Conservation (phyloP, 2,888 invertebrate species). For the Agrypnus murinus region DNA sequence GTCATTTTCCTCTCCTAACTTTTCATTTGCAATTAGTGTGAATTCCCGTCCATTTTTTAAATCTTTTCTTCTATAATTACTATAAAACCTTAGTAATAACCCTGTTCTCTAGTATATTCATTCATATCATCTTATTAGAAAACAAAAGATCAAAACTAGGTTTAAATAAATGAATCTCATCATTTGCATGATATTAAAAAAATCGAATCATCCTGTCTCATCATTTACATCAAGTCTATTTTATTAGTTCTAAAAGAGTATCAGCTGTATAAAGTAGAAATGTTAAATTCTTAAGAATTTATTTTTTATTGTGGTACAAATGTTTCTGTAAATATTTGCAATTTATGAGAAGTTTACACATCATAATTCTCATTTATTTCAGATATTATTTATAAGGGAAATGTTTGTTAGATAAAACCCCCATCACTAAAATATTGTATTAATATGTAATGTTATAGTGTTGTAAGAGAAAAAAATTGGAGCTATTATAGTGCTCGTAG, state of each 20-base stretch:
- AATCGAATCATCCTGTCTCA: too few relatives aligned
- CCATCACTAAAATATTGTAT: slow-evolving; percentile 10
- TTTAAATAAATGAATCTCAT: too few relatives aligned
- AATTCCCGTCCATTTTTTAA: slow-evolving; percentile 29
- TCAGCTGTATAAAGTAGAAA: slow-evolving; percentile 42
- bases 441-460: slow-evolving; percentile 34
- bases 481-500: slow-evolving; percentile 59
- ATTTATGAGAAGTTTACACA: neutral
- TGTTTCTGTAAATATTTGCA: neutral
- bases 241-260: slow-evolving; percentile 41
- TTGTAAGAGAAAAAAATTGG: slow-evolving; percentile 31
- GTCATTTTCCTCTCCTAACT: too few relatives aligned
- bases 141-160: too few relatives aligned
- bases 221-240: too few relatives aligned
- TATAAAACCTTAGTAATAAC: too few relatives aligned
- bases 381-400: slow-evolving; percentile 17
- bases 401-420: neutral
- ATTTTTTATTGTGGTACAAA: slow-evolving; percentile 17
- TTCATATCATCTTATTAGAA: too few relatives aligned
- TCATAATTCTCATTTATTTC: neutral
- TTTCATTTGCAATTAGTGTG: slow-evolving; percentile 2
- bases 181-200: slow-evolving; percentile 37
- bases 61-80: slow-evolving; percentile 1
- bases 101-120: too few relatives aligned
- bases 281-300: slow-evolving; percentile 40